These are phyloP conservation scores for Callionymus lyra DNA, from an alignment of 2,113 vertebrate species.

Conservation along the genomic window DNA sequence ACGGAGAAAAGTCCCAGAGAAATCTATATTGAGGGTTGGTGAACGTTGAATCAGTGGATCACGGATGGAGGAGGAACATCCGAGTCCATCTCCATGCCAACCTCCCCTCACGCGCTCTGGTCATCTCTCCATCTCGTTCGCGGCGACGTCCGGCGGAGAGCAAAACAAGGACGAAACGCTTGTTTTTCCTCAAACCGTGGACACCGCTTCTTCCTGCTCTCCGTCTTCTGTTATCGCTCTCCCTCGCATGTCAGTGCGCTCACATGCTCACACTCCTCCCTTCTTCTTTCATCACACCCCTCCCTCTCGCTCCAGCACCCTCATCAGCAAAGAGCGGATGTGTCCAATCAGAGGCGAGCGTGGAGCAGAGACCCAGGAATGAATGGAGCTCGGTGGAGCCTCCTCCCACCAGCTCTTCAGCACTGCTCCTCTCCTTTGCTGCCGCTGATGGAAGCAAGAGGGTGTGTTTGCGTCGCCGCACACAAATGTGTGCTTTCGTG, in stretches of 20 bases:
- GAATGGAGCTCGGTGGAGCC: conserved; percentile 57
- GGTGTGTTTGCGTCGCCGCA: too few species aligned
- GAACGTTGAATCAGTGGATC: too few species aligned
- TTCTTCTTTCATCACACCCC: conserved; percentile 20
- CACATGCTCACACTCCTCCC: conserved; percentile 39
- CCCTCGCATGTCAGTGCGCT: conserved; percentile 23
- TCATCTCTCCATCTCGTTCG: conserved; percentile 19
- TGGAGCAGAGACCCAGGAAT: conserved; percentile 33
- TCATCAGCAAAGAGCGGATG: not conserved
- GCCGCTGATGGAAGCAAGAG: too few species aligned
- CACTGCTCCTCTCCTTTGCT: not conserved
- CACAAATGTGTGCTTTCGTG: too few species aligned
- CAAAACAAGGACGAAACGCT: not conserved
- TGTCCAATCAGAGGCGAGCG: conserved; percentile 45
- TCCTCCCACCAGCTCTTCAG: not conserved
- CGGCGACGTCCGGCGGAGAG: too few species aligned
- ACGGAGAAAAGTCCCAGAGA: too few species aligned
- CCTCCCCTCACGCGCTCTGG: not conserved
- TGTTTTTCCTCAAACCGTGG: too few species aligned
- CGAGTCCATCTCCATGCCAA: too few species aligned
- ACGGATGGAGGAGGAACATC: too few species aligned
- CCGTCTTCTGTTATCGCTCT: conserved; percentile 28
- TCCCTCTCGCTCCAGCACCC: conserved; percentile 8
- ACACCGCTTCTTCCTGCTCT: conserved; percentile 21
- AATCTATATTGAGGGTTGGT: too few species aligned